A percentile compares a stretch with the other conserved stretches of the same genome.
Evolutionary conservation across 35 echinoderm and acorn worm species (phyloP).

Genomic region (Heliocidaris tuberculata): DNA sequence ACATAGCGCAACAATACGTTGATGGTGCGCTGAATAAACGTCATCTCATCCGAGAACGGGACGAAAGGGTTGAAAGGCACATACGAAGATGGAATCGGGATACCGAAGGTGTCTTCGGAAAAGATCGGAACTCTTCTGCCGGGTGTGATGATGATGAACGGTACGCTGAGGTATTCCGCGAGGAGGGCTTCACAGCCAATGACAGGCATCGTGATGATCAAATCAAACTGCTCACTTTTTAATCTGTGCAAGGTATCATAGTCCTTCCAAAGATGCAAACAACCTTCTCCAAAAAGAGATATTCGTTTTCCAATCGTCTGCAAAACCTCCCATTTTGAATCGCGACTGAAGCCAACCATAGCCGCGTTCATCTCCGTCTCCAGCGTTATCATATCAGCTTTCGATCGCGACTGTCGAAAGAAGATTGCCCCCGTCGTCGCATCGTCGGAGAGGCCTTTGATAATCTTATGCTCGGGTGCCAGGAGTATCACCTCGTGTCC

Average conservation of each 20-base stretch:
- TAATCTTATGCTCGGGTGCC: background rate
- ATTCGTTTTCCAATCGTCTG: background rate
- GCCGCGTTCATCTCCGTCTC: no score
- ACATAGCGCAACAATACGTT: background rate
- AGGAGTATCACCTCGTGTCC: conserved; percentile 5
- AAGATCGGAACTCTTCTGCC: background rate
- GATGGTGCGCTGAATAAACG: background rate
- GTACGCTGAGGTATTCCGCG: conserved; percentile 25
- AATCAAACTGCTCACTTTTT: conserved; percentile 45
- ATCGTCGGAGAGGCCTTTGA: background rate
- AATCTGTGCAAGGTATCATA: background rate
- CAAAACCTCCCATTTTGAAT: background rate
- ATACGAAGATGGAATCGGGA: conserved; percentile 22
- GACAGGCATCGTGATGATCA: conserved; percentile 23
- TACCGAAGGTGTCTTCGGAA: conserved; percentile 26
- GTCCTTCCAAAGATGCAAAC: background rate
- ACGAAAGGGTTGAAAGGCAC: background rate
- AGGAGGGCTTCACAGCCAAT: conserved; percentile 16
- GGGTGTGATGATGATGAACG: conserved; percentile 26
- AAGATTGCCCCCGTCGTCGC: background rate
- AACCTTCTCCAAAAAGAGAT: background rate
- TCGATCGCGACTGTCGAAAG: background rate
- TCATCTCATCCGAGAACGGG: conserved; percentile 37
- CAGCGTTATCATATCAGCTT: background rate
- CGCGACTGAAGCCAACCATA: background rate